Evolutionary conservation across 2,113 vertebrate species (phyloP).

Genomic region (Drymodes brunneopygia): DNA sequence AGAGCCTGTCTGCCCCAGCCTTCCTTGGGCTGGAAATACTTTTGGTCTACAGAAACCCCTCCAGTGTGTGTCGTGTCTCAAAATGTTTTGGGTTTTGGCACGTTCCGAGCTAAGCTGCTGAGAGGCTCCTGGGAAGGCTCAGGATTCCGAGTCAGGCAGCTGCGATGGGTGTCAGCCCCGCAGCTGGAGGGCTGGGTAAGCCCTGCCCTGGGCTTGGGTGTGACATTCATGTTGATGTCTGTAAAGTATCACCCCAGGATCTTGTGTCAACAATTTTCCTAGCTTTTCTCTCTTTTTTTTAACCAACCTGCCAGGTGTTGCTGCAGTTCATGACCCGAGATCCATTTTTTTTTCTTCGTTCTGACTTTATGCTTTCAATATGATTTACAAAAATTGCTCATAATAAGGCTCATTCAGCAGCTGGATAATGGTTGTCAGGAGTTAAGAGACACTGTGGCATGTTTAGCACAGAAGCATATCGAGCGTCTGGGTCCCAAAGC

Average conservation of each 20-base stretch:
- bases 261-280: slow-evolving; percentile 55
- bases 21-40: neutral
- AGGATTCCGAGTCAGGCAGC: neutral
- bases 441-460: slow-evolving; percentile 54
- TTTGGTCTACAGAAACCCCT: neutral
- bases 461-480: slow-evolving; percentile 52
- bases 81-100: neutral
- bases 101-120: neutral
- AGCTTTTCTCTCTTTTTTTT: neutral
- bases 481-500: slow-evolving; percentile 35
- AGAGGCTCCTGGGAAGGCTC: neutral
- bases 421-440: slow-evolving; percentile 68
- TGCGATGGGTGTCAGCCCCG: neutral
- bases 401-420: slow-evolving; percentile 65
- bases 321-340: slow-evolving; percentile 51
- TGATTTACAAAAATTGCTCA: slow-evolving; percentile 66
- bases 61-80: neutral
- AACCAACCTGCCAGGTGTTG: slow-evolving; percentile 33
- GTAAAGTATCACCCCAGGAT: slow-evolving; percentile 22
- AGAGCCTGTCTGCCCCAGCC: neutral
- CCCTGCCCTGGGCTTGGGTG: slow-evolving; percentile 45
- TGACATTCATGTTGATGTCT: neutral
- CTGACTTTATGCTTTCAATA: slow-evolving; percentile 57
- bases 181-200: slow-evolving; percentile 59
- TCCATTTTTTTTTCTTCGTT: neutral